Base-by-base conservation (phyloP, 2,888 invertebrate genomes). In the Diachrysia chrysitis region DNA sequence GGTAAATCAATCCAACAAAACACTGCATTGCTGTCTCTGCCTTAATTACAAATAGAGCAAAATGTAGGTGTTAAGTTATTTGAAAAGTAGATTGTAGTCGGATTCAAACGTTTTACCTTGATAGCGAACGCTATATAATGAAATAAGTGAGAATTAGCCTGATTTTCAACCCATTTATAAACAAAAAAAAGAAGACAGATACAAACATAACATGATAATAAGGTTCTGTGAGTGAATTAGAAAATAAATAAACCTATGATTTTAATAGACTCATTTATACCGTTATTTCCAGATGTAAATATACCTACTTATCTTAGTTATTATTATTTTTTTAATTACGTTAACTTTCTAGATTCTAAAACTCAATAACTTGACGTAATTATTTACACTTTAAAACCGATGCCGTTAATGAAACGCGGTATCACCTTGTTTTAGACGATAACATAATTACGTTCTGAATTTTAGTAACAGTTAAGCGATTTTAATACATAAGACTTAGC, bases 71-170 rank as follows among this genome's bases (percentile, higher is more conserved):
- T 64, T 48, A 53, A 16, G 59, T 9, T 58, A 23, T 32, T 55
- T 32, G 9, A 67, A 48, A 29, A 29, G 46, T 58, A 58, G 21
- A 14, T 16, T 48, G 56, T 67, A 14, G 66, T 65, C 53, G 63
- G 23, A 19, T 53, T 61, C 55, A 57, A n/a, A 66, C 63, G 66
- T 73, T 79, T 76, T 75, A 71, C 55, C 37, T 55, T 48, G 58
- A 19, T 51, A 21, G 10, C 4, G 17, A 46, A 55, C 35, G 51
- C 53, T 63, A 14, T 54, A 69, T 67, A 57, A n/a, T 37, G 69
- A 63, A 71, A 63, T 66, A 58, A 78, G 61, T 63, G 56, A 65
- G 54, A 68, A 69, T 42, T 66, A 71, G 56, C 16, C 58, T 32
- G 19, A 23, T 16, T n/a, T 32, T 58, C 57, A 76, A 6, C 16